Evolutionary conservation across 2,113 vertebrate genomes (phyloP), one percentile per base, ranked within the genome.

Genomic region (Rhabdomys dilectus): DNA sequence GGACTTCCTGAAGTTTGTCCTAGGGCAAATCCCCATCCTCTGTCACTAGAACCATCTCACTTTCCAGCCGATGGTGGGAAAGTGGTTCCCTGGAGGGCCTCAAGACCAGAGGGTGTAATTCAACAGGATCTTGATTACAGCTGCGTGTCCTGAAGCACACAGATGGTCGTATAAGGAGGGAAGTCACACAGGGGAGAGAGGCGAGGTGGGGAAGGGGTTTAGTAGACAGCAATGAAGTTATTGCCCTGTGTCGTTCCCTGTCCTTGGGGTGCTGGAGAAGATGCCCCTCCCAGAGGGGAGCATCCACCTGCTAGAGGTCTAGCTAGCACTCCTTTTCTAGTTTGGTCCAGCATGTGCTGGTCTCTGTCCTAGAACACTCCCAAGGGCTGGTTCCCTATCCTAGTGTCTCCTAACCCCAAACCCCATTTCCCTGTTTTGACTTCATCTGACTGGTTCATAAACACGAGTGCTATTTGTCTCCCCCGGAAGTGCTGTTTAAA

Each of bases 391-490:
- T 10, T 12, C 19, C 12, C 3, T 0, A 11, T 39, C 60, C 72
- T 78, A 0, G 62, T 51, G 21, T 8, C 31, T 29, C n/a, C 4
- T 22, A 56, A 4, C 17, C 10, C 29, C 72, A 62, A 21, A 34
- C 64, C 34, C 84, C 19, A 13, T 60, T 53, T 85, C 51, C 0
- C 8, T 31, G 7, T 39, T 42, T 73, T 15, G 36, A 56, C 51
- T 87, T 93, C 60, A 68, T 70, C n/a, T 9, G 16, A 7, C 1
- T 7, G 51, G 88, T 98, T 98, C 96, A 96, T 77, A 91, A 91
- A 96, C 81, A 96, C 96, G 96, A 81, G 94, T 64, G 22, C 19
- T 64, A 64, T 58, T 81, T 92, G 62, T 94, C 98, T 98, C 87
- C 91, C 75, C 88, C 75, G 70, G 70, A 62, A 84, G 91, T 80